Percentiles rank a stretch among this genome's conserved stretches.
Conservation (phyloP, 2,797 vertebrate genomes). For the Channallabes apus region DNA sequence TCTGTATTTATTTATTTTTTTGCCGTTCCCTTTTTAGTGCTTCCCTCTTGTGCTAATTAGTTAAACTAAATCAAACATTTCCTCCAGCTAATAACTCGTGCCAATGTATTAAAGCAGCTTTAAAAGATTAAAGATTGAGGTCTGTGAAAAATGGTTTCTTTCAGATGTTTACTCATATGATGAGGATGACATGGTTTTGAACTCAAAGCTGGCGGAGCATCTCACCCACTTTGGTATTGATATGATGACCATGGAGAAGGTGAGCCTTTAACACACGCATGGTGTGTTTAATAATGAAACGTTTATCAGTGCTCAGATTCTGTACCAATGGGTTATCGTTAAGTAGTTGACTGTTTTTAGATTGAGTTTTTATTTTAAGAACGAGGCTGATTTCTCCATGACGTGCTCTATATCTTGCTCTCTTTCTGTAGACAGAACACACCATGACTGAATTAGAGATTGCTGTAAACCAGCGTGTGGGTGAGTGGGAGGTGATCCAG, state of each 20-base stretch:
- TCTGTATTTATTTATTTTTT: neutral
- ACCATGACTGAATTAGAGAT: slow-evolving; percentile 99
- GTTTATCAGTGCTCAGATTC: neutral
- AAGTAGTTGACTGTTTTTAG: neutral
- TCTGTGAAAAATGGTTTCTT: neutral
- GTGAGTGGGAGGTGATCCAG: slow-evolving; percentile 98
- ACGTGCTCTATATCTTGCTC: too few species aligned
- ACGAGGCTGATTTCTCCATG: neutral
- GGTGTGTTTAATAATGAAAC: neutral
- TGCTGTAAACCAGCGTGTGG: slow-evolving; percentile 96
- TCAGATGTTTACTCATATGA: slow-evolving; percentile 96
- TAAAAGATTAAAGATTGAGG: neutral
- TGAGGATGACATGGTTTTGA: slow-evolving; percentile 98
- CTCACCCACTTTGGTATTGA: slow-evolving; percentile 94
- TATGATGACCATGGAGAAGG: slow-evolving; percentile 99
- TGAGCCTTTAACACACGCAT: slow-evolving; percentile 47
- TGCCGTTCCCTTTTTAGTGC: neutral
- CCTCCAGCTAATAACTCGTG: neutral
- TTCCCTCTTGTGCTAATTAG: neutral
- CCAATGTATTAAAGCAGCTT: neutral
- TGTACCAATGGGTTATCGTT: neutral
- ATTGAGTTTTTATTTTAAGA: neutral
- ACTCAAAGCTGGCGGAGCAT: slow-evolving; percentile 93
- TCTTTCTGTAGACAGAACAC: slow-evolving; percentile 83
- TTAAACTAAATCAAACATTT: neutral